Conservation (phyloP, 2,888 invertebrate genomes). For the Lapara coniferarum region DNA sequence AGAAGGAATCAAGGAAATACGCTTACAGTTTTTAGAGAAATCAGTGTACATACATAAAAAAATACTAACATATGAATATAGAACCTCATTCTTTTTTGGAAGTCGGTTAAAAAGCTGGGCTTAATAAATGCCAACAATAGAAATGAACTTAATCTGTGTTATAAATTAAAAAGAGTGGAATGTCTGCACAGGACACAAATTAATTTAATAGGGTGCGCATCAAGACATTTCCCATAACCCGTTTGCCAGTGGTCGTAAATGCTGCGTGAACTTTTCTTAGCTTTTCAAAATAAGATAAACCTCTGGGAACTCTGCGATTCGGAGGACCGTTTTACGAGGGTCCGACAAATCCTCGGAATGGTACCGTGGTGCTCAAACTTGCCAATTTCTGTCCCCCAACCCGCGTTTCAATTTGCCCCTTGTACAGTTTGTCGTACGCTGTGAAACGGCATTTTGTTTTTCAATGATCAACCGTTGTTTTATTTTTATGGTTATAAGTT, state of each 20-base stretch:
- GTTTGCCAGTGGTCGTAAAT: conserved; percentile 45
- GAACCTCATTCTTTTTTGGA: too few species aligned
- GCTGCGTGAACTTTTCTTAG: conserved; percentile 56
- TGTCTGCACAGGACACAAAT: conserved; percentile 30
- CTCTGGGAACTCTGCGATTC: conserved; percentile 50
- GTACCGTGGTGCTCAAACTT: conserved; percentile 59
- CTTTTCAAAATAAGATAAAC: conserved; percentile 68
- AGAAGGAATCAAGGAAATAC: too few species aligned
- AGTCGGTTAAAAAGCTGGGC: too few species aligned
- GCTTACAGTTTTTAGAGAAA: too few species aligned
- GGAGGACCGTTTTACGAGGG: conserved; percentile 69
- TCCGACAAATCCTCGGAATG: conserved; percentile 66
- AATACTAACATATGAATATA: too few species aligned
- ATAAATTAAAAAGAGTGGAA: conserved; percentile 2
- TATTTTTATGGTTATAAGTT: conserved; percentile 54
- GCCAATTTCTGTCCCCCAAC: conserved; percentile 58
- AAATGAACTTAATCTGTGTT: neutral
- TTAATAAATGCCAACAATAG: neutral
- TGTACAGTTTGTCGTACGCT: conserved; percentile 53
- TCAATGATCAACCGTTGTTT: conserved; percentile 52
- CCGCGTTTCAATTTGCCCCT: conserved; percentile 73
- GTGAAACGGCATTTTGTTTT: conserved; percentile 66
- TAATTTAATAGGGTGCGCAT: conserved; percentile 42
- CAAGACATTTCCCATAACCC: conserved; percentile 42
- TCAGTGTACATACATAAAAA: too few species aligned